These are phyloP conservation scores for Venustaconcha ellipsiformis DNA, from an alignment of 1,140 invertebrate species.

Conservation along the genomic window DNA sequence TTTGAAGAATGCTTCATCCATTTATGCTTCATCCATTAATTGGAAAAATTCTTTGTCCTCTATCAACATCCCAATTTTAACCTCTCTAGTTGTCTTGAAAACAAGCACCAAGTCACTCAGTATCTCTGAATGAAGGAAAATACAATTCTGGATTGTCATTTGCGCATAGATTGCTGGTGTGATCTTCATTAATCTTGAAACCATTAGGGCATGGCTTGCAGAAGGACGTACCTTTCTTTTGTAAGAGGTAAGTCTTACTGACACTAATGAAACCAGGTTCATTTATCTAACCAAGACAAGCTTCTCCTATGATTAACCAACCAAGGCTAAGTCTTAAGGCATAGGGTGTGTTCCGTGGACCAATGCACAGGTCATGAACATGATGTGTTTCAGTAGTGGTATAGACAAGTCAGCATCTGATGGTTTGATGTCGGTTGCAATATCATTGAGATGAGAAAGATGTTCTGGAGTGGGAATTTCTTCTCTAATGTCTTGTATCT, in stretches of 20 bases:
- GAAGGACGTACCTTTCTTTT: neutral
- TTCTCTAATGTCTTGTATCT: slow-evolving; percentile 22
- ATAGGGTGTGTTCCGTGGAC: slow-evolving; percentile 6
- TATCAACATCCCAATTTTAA: neutral
- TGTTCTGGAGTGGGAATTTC: slow-evolving; percentile 30
- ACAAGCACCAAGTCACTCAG: neutral
- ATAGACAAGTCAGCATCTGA: slow-evolving; percentile 13
- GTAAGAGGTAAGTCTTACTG: neutral
- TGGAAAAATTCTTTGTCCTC: neutral
- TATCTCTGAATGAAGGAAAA: neutral
- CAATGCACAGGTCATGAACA: slow-evolving; percentile 10
- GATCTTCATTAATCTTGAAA: neutral
- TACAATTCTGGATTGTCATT: too few species aligned
- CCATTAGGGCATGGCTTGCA: neutral
- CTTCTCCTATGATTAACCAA: slow-evolving; percentile 25
- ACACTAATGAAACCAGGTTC: neutral
- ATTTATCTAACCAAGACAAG: slow-evolving; percentile 21
- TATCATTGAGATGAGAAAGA: slow-evolving; percentile 19
- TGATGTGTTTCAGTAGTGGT: slow-evolving; percentile 16
- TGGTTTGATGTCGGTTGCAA: slow-evolving; percentile 6
- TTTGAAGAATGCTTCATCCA: neutral
- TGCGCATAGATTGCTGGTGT: too few species aligned
- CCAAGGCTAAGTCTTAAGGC: slow-evolving; percentile 24
- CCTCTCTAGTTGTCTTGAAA: neutral
- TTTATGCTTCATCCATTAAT: neutral